phyloP scores from a whole-genome alignment of 2,888 invertebrate species.

The Mythimna albipuncta region DNA sequence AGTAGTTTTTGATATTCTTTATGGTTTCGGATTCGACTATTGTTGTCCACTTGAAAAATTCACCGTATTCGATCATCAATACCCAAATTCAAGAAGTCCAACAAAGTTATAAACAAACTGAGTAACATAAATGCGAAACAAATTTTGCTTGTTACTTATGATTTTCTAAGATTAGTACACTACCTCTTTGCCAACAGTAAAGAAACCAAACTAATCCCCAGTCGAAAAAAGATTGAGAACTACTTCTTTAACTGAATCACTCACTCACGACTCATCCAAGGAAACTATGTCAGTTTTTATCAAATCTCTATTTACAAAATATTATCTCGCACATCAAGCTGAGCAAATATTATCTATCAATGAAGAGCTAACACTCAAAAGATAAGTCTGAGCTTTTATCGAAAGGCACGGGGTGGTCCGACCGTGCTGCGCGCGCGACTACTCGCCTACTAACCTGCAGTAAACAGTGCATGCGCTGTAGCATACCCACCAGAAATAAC shows the following conservation, averaged over 20 bases:
- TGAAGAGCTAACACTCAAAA: conserved; percentile 71
- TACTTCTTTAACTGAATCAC: not conserved
- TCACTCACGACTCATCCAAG: conserved; percentile 30
- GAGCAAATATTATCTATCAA: conserved; percentile 75
- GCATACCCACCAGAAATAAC: conserved; percentile 68
- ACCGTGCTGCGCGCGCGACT: conserved; percentile 77
- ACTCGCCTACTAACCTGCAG: conserved; percentile 63
- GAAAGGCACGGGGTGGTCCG: conserved; percentile 80
- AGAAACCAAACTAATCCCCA: too few relatives aligned
- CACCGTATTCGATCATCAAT: too few relatives aligned
- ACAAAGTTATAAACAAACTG: too few relatives aligned
- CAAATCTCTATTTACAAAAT: conserved; percentile 52
- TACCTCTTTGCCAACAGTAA: too few relatives aligned
- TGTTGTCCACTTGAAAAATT: too few relatives aligned
- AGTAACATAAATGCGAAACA: too few relatives aligned
- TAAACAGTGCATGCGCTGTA: conserved; percentile 68
- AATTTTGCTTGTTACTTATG: too few relatives aligned
- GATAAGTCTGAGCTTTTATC: conserved; percentile 78
- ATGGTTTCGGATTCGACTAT: too few relatives aligned
- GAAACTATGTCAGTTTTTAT: conserved; percentile 50
- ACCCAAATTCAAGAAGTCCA: too few relatives aligned
- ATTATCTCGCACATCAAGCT: conserved; percentile 71
- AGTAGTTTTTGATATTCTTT: too few relatives aligned
- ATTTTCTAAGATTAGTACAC: too few relatives aligned
- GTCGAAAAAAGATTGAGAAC: too few relatives aligned